These are phyloP conservation scores for Clavelina lepadiformis DNA, from an alignment of 23 tunicate genomes.

Conservation along the genomic window DNA sequence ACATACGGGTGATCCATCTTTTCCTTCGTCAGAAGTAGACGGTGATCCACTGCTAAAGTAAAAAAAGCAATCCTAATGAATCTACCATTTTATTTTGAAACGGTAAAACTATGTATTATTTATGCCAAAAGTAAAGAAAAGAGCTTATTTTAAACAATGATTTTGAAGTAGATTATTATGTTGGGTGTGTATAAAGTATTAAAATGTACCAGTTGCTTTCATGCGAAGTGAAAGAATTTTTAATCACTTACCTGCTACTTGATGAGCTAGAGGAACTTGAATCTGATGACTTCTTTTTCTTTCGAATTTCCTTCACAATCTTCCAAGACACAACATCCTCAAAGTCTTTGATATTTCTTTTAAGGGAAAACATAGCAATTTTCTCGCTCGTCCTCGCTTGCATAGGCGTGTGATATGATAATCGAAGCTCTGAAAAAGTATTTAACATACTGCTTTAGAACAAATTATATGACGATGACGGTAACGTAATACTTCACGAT, in stretches of 20 bases:
- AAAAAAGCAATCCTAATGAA: slow-evolving; percentile 1
- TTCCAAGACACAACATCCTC: slow-evolving; percentile 60
- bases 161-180: too few relatives aligned
- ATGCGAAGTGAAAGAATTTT: too few relatives aligned
- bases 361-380: slow-evolving; percentile 48
- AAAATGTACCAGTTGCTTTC: too few relatives aligned
- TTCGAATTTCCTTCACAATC: slow-evolving; percentile 56
- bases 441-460: not conserved
- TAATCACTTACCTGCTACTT: slow-evolving; percentile 1
- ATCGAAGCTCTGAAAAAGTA: slow-evolving; percentile 48
- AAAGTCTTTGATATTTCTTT: slow-evolving; percentile 84
- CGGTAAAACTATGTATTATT: too few relatives aligned
- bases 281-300: slow-evolving; percentile 11
- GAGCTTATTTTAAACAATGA: too few relatives aligned
- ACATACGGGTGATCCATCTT: slow-evolving; percentile 20
- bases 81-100: too few relatives aligned
- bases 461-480: not conserved
- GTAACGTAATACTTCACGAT: not conserved
- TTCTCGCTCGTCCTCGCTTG: slow-evolving; percentile 82
- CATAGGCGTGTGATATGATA: slow-evolving; percentile 76
- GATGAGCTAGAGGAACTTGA: slow-evolving; percentile 34
- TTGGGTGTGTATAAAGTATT: too few relatives aligned
- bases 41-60: slow-evolving; percentile 20
- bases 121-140: too few relatives aligned
- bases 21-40: slow-evolving; percentile 23